Conservation (phyloP, 2,797 vertebrate genomes). For the Ptychadena robeensis region DNA sequence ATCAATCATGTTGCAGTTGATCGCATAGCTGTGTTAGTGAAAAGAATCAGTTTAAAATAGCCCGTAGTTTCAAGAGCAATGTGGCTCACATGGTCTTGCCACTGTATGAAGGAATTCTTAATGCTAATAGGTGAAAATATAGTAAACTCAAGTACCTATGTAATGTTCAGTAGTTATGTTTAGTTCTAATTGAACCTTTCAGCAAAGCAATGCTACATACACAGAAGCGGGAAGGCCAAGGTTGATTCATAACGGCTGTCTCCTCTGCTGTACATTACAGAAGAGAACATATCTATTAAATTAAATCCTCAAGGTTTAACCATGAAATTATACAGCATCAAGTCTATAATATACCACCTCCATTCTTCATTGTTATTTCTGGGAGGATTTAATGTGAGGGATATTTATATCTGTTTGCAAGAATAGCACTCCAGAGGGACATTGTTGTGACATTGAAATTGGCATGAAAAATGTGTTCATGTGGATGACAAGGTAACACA, state of each 20-base stretch:
- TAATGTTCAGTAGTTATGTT: background rate
- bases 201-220: background rate
- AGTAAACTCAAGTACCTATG: background rate
- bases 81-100: too few relatives aligned
- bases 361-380: constrained; percentile 39
- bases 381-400: constrained; percentile 26
- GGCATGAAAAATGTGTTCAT: constrained; percentile 48
- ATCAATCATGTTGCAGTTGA: too few relatives aligned
- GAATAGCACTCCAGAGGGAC: constrained; percentile 36
- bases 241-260: constrained; percentile 16
- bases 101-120: background rate
- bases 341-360: background rate
- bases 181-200: background rate
- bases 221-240: constrained; percentile 26
- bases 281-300: constrained; percentile 22
- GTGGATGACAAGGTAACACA: constrained; percentile 41
- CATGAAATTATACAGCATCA: constrained; percentile 10
- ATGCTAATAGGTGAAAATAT: background rate
- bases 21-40: background rate
- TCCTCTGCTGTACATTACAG: background rate
- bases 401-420: constrained; percentile 25
- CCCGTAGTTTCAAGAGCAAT: background rate
- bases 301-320: constrained; percentile 32
- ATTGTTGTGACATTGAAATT: constrained; percentile 28
- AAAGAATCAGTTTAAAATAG: background rate